phyloP scores from a whole-genome alignment of 2,797 vertebrate species.

The Rallus crepitans region DNA sequence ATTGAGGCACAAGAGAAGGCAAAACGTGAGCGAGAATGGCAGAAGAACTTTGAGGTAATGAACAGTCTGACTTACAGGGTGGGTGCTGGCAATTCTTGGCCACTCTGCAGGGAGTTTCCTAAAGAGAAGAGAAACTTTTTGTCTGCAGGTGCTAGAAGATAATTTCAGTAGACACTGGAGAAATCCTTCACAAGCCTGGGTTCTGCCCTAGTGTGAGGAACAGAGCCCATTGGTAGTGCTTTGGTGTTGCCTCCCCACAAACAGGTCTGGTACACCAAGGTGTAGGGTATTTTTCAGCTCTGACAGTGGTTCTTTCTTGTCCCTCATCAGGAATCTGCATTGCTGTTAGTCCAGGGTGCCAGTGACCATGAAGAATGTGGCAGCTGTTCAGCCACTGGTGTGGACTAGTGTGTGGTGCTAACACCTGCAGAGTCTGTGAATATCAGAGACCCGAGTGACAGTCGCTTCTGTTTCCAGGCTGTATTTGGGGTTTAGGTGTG shows the following conservation, averaged over 20 bases:
- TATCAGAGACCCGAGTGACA: background rate
- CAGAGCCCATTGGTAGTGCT: background rate
- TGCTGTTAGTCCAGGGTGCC: background rate
- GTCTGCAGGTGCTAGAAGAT: background rate
- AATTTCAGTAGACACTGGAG: background rate
- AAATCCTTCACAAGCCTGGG: background rate
- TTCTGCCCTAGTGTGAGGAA: background rate
- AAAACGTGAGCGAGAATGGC: constrained; percentile 96
- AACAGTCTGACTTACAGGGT: background rate
- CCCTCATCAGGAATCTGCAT: background rate
- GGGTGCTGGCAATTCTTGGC: background rate
- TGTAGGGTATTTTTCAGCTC: background rate
- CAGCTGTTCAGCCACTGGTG: background rate
- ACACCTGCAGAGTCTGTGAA: rapidly evolving
- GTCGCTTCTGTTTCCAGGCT: background rate
- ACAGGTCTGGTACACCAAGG: background rate
- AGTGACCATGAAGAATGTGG: background rate
- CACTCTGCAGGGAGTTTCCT: background rate
- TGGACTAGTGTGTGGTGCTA: background rate
- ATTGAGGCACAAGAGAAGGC: constrained; percentile 95
- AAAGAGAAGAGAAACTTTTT: background rate
- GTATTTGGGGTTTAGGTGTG: background rate
- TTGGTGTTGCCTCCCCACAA: background rate
- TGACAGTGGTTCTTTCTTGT: background rate
- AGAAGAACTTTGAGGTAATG: constrained; percentile 98